These are phyloP conservation scores for Callipepla californica DNA, from an alignment of 2,113 vertebrate species.

Conservation along the genomic window DNA sequence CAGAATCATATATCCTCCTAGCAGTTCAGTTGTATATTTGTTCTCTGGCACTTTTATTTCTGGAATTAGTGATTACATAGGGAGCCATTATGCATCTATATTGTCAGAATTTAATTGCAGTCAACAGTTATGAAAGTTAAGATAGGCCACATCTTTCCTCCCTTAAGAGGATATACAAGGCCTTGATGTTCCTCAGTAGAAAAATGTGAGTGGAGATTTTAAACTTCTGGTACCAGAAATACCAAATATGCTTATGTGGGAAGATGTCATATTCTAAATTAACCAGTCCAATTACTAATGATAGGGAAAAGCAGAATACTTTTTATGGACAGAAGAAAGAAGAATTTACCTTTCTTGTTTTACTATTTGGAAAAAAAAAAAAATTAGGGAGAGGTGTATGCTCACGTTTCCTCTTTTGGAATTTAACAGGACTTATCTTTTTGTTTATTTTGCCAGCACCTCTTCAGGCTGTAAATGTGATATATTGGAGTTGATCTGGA, in stretches of 20 bases:
- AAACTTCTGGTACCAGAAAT: neutral
- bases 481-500: constrained; percentile 10
- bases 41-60: neutral
- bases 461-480: neutral
- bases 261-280: neutral
- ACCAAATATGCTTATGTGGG: neutral
- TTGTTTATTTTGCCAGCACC: neutral
- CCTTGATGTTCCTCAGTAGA: rapidly evolving
- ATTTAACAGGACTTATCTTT: neutral
- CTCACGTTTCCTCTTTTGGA: neutral
- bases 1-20: neutral
- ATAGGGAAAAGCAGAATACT: neutral
- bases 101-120: neutral
- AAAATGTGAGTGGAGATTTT: neutral
- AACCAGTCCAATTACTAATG: neutral
- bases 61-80: neutral
- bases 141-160: neutral
- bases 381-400: neutral
- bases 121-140: neutral
- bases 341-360: neutral
- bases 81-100: neutral
- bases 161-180: neutral
- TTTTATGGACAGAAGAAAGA: neutral
- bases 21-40: neutral
- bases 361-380: neutral